Evolutionary conservation across 2,888 invertebrate genomes (phyloP).

Genomic region (Orchesellides sinensis): DNA sequence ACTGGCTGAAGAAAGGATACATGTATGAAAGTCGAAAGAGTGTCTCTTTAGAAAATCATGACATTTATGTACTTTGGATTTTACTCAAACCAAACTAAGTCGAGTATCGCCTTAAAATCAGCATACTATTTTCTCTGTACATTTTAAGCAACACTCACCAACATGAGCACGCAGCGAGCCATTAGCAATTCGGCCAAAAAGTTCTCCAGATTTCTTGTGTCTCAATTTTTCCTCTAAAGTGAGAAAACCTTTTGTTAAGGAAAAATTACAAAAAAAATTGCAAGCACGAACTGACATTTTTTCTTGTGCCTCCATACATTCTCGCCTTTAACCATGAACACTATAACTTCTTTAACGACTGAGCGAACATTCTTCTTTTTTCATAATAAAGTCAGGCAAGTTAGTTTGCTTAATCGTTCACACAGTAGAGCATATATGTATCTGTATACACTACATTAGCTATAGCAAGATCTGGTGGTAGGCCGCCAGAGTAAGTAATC

Average conservation of each 20-base stretch:
- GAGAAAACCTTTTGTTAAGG: too few species aligned
- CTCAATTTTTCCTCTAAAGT: not conserved
- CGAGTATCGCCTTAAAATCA: not conserved
- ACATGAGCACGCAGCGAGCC: constrained; percentile 33
- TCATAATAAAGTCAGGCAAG: constrained; percentile 55
- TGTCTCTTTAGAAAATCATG: too few species aligned
- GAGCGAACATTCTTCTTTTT: constrained; percentile 36
- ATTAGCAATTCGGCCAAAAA: constrained; percentile 51
- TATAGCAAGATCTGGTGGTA: not conserved
- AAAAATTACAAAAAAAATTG: too few species aligned
- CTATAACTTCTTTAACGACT: constrained; percentile 47
- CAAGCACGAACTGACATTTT: constrained; percentile 47
- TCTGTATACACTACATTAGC: not conserved
- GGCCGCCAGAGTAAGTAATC: constrained; percentile 14
- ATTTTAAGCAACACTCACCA: constrained; percentile 7
- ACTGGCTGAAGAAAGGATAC: too few species aligned
- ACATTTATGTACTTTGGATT: not conserved
- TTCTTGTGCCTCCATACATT: constrained; percentile 24
- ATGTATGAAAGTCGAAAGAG: too few species aligned
- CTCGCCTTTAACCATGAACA: not conserved
- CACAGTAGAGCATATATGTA: too few species aligned
- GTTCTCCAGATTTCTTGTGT: constrained; percentile 19
- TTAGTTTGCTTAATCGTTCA: constrained; percentile 63
- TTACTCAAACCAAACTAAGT: not conserved
- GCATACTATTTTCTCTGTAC: constrained; percentile 12